Conservation (phyloP, 2,797 vertebrate genomes). For the Lerista edwardsae region DNA sequence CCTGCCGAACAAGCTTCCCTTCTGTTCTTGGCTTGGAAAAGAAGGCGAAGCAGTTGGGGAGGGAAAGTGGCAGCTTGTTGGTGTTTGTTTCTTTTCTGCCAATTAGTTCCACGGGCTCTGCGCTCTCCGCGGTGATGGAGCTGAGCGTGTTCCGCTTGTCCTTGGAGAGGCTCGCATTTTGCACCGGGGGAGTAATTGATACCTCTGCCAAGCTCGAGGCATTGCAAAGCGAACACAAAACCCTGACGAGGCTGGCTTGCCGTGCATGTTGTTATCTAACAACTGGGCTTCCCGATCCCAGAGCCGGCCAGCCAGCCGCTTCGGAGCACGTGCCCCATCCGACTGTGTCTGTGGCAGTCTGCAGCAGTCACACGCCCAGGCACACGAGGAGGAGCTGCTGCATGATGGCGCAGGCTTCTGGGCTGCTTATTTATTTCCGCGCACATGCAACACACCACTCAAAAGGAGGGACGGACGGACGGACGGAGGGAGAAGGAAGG, state of each 20-base stretch:
- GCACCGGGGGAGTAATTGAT: conserved; percentile 36
- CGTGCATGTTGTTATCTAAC: background rate
- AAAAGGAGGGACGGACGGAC: accelerated
- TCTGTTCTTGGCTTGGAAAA: background rate
- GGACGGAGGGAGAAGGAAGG: background rate
- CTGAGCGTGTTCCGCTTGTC: conserved; percentile 15
- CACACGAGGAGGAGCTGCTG: background rate
- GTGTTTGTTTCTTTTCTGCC: background rate
- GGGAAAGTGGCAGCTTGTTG: background rate
- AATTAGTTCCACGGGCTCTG: conserved; percentile 35
- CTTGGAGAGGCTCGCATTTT: conserved; percentile 18
- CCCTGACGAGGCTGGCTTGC: background rate
- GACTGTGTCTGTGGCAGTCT: background rate
- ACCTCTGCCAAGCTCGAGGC: conserved; percentile 13
- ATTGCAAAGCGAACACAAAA: background rate
- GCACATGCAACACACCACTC: background rate
- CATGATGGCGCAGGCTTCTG: background rate
- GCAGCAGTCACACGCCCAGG: conserved; percentile 43
- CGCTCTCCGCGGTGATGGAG: background rate
- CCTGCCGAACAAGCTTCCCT: background rate
- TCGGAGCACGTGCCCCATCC: accelerated
- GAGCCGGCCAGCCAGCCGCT: conserved; percentile 15
- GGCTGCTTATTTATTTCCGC: background rate
- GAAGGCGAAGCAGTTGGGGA: background rate
- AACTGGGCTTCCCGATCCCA: background rate